Evolutionary conservation across 2,888 invertebrate genomes (phyloP).

Genomic region (Chirona hameri): DNA sequence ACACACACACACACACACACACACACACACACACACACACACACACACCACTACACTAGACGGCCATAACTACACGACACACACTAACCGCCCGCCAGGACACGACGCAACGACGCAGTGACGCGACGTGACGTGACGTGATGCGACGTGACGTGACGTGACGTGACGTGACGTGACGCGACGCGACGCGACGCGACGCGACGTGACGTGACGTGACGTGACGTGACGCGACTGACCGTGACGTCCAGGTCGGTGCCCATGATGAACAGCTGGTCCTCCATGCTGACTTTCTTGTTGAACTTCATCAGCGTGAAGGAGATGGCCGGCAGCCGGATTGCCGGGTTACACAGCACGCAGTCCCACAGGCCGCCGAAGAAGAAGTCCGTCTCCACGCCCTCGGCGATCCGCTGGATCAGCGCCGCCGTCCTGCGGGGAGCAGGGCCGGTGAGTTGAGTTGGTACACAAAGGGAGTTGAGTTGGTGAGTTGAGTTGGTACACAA

Average conservation of each 20-base stretch:
- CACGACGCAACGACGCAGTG: no score
- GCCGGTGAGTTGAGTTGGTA: neutral
- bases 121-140: neutral
- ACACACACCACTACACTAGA: no score
- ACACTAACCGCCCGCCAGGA: no score
- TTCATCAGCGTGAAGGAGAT: conserved; percentile 73
- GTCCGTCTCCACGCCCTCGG: conserved; percentile 67
- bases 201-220: conserved; percentile 22
- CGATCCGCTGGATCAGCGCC: conserved; percentile 63
- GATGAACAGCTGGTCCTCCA: conserved; percentile 76
- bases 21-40: no score
- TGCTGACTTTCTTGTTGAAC: conserved; percentile 70
- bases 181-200: conserved; percentile 36
- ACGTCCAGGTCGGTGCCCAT: conserved; percentile 79
- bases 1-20: no score
- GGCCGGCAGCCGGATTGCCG: conserved; percentile 74
- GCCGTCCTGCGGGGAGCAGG: conserved; percentile 54
- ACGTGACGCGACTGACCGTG: conserved; percentile 57
- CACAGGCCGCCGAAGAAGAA: conserved; percentile 84
- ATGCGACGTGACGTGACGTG: conserved; percentile 61
- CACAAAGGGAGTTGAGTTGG: no score
- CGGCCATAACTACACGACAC: no score
- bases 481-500: neutral
- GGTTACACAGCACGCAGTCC: conserved; percentile 71
- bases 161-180: conserved; percentile 51